Evolutionary conservation across 2,888 invertebrate genomes (phyloP).

Genomic region (Drosophila parthenogenetica): DNA sequence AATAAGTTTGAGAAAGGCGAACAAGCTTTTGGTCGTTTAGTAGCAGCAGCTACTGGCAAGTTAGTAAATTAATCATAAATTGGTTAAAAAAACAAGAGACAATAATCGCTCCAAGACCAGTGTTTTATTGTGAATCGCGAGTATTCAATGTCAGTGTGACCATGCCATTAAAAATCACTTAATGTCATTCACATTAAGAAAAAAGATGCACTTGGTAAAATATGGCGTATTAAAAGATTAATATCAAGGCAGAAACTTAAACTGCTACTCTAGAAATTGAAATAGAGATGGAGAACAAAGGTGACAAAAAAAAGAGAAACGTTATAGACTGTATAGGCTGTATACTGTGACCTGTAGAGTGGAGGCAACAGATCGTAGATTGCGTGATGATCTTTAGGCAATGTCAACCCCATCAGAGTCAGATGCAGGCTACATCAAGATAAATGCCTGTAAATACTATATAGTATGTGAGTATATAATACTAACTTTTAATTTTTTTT

Average conservation of each 20-base stretch:
- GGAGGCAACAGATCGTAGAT: background rate
- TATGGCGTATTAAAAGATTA: slow-evolving; percentile 62
- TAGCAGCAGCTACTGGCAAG: slow-evolving; percentile 25
- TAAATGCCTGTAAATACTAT: slow-evolving; percentile 36
- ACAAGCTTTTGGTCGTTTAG: slow-evolving; percentile 8
- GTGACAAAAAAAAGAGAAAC: background rate
- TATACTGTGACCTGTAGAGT: slow-evolving; percentile 8
- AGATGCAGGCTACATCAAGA: slow-evolving; percentile 26
- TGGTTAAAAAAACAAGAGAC: slow-evolving; percentile 38
- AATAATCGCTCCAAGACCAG: slow-evolving; percentile 25
- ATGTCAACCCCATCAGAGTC: slow-evolving; percentile 23
- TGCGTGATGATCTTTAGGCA: slow-evolving; percentile 12
- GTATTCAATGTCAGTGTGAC: slow-evolving; percentile 43
- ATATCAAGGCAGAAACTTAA: slow-evolving; percentile 32
- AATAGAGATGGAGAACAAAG: background rate
- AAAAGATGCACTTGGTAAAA: slow-evolving; percentile 57
- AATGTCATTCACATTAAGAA: slow-evolving; percentile 44
- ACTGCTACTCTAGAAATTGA: slow-evolving; percentile 4
- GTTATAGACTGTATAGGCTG: slow-evolving; percentile 2
- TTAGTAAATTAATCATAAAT: slow-evolving; percentile 57
- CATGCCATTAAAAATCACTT: slow-evolving; percentile 70
- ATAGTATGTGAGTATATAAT: slow-evolving; percentile 38
- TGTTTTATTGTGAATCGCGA: slow-evolving; percentile 16
- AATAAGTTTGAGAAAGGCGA: slow-evolving; percentile 46
- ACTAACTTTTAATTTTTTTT: slow-evolving; percentile 32